Evolutionary conservation across 2,113 vertebrate genomes (phyloP), one percentile per base, ranked within the genome.

Genomic region (Lycocorax pyrrhopterus): DNA sequence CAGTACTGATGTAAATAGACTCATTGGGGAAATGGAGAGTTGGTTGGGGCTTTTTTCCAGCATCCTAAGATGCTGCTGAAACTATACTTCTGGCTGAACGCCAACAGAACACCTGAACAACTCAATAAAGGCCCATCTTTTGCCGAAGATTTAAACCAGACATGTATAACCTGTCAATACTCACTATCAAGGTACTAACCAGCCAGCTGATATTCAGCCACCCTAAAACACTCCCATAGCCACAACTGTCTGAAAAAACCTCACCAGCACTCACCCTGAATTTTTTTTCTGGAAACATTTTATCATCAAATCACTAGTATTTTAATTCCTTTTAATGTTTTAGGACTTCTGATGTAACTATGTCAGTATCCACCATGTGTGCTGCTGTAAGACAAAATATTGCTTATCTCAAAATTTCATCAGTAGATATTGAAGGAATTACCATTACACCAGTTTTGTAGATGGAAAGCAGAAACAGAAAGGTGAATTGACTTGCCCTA

Each of bases 21-120:
- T 82, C 33, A 35, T 0, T 9, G 12, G 27, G 16, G 27, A 87
- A 72, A 83, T 1, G 1, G 13, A 59, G 29, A 9, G 6, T 17
- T 69, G 7, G 27, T 9, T 55, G 51, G 41, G 32, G 4, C 3
- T 26, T 56, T 49, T 29, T 23, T 3, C 20, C 32, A 89, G 39
- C 17, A 74, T 47, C 23, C 33, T 43, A 51, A 51, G 16, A 39
- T 22, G 29, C 29, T 60, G 47, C 25, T 81, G 71, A 30, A 90
- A 35, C 73, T 21, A 81, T 26, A 29, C 22, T 46, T 62, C 35
- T 64, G 72, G 16, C 53, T 90, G 66, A 43, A 47, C 44, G 41
- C 43, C 71, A 93, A 51, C 9, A 60, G 39, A 75, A 68, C 62
- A 76, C 21, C 20, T 47, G 29, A 76, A 68, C 16, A 62, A 69